Evolutionary conservation across 2,888 invertebrate genomes (phyloP).

Genomic region (Agonopterix arenella): DNA sequence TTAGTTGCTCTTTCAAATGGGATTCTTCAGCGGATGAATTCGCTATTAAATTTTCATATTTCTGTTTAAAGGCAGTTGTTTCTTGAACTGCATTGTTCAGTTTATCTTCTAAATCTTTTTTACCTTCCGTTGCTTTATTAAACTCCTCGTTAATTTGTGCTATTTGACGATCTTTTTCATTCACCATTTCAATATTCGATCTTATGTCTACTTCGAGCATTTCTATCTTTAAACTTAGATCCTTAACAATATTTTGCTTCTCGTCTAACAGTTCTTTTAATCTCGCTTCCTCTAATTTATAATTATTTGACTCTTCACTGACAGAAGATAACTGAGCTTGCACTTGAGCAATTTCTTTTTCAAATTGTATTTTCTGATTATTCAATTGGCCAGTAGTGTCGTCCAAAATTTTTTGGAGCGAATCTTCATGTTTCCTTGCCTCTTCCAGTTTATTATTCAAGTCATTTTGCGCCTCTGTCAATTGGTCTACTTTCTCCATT

Average conservation of each 20-base stretch:
- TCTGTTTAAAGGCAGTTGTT: constrained; percentile 51
- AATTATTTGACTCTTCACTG: constrained; percentile 42
- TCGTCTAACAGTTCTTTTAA: constrained; percentile 45
- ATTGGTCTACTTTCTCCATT: constrained; percentile 68
- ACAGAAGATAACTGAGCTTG: constrained; percentile 39
- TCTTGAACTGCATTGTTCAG: constrained; percentile 53
- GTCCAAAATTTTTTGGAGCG: constrained; percentile 61
- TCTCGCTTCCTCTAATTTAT: constrained; percentile 39
- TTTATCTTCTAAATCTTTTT: constrained; percentile 66
- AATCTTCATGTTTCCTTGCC: constrained; percentile 67
- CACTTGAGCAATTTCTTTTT: constrained; percentile 50
- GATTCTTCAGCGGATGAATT: constrained; percentile 62
- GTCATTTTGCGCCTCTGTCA: constrained; percentile 67
- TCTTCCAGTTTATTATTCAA: constrained; percentile 66
- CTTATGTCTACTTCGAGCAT: constrained; percentile 65
- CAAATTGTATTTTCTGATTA: constrained; percentile 52
- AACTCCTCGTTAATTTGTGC: constrained; percentile 51
- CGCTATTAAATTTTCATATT: constrained; percentile 56
- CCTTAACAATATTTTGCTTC: constrained; percentile 56
- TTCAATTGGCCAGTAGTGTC: constrained; percentile 64
- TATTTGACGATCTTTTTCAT: constrained; percentile 69
- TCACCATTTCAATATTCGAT: constrained; percentile 58
- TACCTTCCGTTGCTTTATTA: constrained; percentile 51
- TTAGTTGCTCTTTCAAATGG: constrained; percentile 52
- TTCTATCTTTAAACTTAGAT: constrained; percentile 57